Evolutionary conservation across 1,140 invertebrate genomes (phyloP).

Genomic region (Bombus balteatus): DNA sequence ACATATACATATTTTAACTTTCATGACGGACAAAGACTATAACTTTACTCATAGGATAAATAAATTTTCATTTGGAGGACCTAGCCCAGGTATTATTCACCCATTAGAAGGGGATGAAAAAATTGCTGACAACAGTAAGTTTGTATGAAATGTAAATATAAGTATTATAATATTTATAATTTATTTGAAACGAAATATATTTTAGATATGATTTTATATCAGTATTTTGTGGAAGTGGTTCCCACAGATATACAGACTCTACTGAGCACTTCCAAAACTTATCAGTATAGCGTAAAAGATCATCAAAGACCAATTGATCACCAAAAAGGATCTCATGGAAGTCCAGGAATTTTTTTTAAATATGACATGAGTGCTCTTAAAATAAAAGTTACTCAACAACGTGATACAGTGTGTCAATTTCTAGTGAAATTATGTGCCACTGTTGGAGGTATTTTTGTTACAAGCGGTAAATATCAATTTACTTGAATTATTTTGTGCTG

Average conservation of each 20-base stretch:
- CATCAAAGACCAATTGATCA: slow-evolving; percentile 89
- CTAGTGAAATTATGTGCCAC: slow-evolving; percentile 93
- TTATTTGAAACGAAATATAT: slow-evolving; percentile 60
- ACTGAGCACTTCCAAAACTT: slow-evolving; percentile 89
- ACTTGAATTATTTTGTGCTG: slow-evolving; percentile 16
- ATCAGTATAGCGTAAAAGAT: slow-evolving; percentile 97
- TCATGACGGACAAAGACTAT: slow-evolving; percentile 89
- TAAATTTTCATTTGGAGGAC: slow-evolving; percentile 95
- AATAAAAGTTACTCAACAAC: slow-evolving; percentile 92
- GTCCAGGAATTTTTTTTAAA: slow-evolving; percentile 97
- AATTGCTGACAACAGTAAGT: slow-evolving; percentile 87
- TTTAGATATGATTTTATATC: slow-evolving; percentile 91
- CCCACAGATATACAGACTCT: slow-evolving; percentile 94
- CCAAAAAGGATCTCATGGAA: slow-evolving; percentile 92
- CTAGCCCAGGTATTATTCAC: slow-evolving; percentile 92
- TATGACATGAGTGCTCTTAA: slow-evolving; percentile 96
- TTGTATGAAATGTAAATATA: not conserved
- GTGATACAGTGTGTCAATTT: slow-evolving; percentile 91
- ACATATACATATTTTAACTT: slow-evolving; percentile 92
- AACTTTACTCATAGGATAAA: slow-evolving; percentile 98
- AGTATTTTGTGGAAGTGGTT: slow-evolving; percentile 98
- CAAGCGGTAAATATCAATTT: slow-evolving; percentile 84
- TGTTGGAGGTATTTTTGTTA: slow-evolving; percentile 95
- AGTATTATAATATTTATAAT: not conserved
- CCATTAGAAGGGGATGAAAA: slow-evolving; percentile 96